Evolutionary conservation across 92 coral and sea anemone species (phyloP).

Genomic region (Porites evermanni): DNA sequence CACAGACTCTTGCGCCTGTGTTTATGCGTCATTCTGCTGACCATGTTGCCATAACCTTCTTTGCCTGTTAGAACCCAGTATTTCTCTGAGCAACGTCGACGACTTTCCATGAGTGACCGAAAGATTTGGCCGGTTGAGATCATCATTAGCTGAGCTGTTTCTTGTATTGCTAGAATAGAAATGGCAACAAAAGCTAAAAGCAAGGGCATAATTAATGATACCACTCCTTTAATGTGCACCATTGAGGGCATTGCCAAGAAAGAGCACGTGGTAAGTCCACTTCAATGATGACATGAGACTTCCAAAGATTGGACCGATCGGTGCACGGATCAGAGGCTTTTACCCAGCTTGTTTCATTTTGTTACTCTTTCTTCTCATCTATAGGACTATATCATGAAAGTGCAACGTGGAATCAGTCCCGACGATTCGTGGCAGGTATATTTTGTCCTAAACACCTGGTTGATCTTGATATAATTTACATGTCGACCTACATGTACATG

Average conservation of each 20-base stretch:
- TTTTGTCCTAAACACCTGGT: neutral
- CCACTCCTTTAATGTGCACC: constrained; percentile 83
- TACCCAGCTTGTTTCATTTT: neutral
- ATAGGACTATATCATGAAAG: constrained; percentile 93
- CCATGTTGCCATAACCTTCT: constrained; percentile 15
- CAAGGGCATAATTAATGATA: constrained; percentile 75
- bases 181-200: constrained; percentile 80
- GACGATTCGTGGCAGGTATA: constrained; percentile 95
- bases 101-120: no score
- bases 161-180: neutral
- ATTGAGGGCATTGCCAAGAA: constrained; percentile 93
- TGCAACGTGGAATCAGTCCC: constrained; percentile 94
- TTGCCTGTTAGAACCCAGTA: constrained; percentile 4
- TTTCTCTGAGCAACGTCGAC: neutral
- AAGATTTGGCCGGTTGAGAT: neutral
- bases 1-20: constrained; percentile 15
- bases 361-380: neutral
- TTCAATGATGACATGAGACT: no score
- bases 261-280: constrained; percentile 85
- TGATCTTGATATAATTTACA: neutral
- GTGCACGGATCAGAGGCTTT: neutral
- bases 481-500: neutral
- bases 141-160: neutral
- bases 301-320: no score
- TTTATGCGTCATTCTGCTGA: neutral